Conservation (phyloP, 1,140 invertebrate genomes). For the Dendrolimus kikuchii region DNA sequence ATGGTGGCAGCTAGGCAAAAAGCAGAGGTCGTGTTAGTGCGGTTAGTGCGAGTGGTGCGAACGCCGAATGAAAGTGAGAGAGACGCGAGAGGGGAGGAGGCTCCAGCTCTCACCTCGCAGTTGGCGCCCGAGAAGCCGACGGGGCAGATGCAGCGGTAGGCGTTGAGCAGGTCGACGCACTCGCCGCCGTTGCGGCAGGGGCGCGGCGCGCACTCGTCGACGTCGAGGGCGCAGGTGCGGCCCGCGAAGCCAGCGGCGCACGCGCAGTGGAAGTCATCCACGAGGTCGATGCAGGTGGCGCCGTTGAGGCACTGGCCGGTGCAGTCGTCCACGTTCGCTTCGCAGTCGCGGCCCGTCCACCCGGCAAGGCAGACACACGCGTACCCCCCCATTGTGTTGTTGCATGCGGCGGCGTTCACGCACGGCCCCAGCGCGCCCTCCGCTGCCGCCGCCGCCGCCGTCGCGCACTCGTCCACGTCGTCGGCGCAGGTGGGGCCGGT, state of each 20-base stretch:
- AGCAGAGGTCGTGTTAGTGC: conserved; percentile 51
- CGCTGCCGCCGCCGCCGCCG: conserved; percentile 19
- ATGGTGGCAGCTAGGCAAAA: conserved; percentile 55
- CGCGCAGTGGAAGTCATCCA: conserved; percentile 88
- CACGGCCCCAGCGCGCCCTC: conserved; percentile 75
- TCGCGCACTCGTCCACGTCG: conserved; percentile 77
- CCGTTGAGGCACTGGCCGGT: conserved; percentile 89
- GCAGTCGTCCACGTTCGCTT: conserved; percentile 92
- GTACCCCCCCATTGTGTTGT: conserved; percentile 88
- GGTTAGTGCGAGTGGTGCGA: conserved; percentile 31
- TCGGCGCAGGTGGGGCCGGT: conserved; percentile 42
- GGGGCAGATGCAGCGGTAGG: conserved; percentile 87
- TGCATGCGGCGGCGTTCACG: conserved; percentile 86
- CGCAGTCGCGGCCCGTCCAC: conserved; percentile 91
- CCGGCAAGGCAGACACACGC: conserved; percentile 85
- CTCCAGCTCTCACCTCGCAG: conserved; percentile 77
- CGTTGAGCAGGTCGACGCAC: conserved; percentile 86
- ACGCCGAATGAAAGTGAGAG: conserved; percentile 1
- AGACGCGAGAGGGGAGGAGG: neutral
- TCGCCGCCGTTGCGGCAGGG: conserved; percentile 90
- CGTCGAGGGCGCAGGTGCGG: conserved; percentile 79
- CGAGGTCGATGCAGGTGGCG: conserved; percentile 88
- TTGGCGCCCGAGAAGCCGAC: conserved; percentile 85
- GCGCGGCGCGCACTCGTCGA: conserved; percentile 81
- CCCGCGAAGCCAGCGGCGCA: conserved; percentile 86